Conservation (phyloP, 2,888 invertebrate genomes). For the Reticulitermes lucifugus region DNA sequence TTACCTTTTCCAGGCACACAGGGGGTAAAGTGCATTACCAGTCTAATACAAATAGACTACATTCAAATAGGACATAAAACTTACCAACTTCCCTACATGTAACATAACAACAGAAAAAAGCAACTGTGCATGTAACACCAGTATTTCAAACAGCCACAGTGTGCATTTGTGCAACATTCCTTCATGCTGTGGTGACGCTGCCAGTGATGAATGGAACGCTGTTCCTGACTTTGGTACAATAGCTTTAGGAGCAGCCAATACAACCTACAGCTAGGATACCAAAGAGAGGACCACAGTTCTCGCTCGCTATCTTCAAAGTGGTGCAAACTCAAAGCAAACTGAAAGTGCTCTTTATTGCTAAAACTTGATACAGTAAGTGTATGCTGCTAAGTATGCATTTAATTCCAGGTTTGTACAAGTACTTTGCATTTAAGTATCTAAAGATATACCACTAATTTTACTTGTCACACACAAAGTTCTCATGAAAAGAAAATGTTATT, state of each 20-base stretch:
- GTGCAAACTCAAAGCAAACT: not conserved
- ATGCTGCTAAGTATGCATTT: too few species aligned
- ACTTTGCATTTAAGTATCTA: too few species aligned
- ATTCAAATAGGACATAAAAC: not conserved
- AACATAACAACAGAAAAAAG: not conserved
- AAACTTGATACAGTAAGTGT: too few species aligned
- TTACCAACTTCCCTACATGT: not conserved
- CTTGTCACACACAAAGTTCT: too few species aligned
- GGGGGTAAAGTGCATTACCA: too few species aligned
- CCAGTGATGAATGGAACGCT: slow-evolving; percentile 3
- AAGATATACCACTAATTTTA: too few species aligned
- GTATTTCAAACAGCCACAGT: slow-evolving; percentile 7
- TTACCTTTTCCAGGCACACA: too few species aligned
- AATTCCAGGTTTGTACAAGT: too few species aligned
- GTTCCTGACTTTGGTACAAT: slow-evolving; percentile 59
- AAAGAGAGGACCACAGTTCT: slow-evolving; percentile 56
- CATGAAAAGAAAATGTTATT: too few species aligned
- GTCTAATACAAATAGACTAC: too few species aligned
- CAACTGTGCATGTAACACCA: slow-evolving; percentile 11
- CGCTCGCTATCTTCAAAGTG: not conserved
- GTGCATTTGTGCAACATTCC: slow-evolving; percentile 37
- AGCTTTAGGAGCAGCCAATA: slow-evolving; percentile 58
- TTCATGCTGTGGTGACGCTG: slow-evolving; percentile 34
- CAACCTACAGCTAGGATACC: slow-evolving; percentile 62
- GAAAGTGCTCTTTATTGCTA: too few species aligned